Base-by-base conservation (phyloP, 2,797 vertebrate genomes). In the Eurystomus glaucurus region DNA sequence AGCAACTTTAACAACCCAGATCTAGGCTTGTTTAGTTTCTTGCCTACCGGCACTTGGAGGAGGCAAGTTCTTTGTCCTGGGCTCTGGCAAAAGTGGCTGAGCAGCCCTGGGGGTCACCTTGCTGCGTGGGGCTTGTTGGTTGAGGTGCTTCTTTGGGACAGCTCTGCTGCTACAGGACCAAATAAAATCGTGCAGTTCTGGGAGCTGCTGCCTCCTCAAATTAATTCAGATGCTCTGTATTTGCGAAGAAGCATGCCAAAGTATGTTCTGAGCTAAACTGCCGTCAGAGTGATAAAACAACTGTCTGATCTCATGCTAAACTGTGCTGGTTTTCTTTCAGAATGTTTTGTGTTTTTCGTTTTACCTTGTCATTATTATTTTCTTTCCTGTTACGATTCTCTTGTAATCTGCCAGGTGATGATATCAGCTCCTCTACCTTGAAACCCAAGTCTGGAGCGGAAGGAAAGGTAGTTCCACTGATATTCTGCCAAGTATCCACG, bases 381-480 rank as follows among this genome's bases (percentile, higher is more conserved):
- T 51, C 7, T 87, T 72, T 61, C 33, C 60, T 77, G 26, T 60
- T 72, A 26, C 0, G 18, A 37, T 82, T 57, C 16, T 79, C 50
- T 37, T 94, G 66, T 64, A 75, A 48, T 35, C 81, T 61, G 88
- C 13, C 62, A 87, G 61, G 25, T 79, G 61, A 64, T 86, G 54
- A 33, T 84, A 68, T 16, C 66, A 41, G 29, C 93, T 85, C 39
- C 57, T 55, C 83, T 79, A 29, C 70, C 66, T 90, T 86, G 75
- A 97, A 97, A 72, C 80, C 4, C 68, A 43, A 41, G 54, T 31
- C 87, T 92, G 88, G 52, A 88, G 61, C 78, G 51, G 90, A 84
- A 46, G 33, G 22, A 85, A 78, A 72, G 70, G 65, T 84, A 85
- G 57, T 80, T 90, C 52, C 33, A 71, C 21, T 41, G 81, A 23